Evolutionary conservation across 1,140 invertebrate genomes (phyloP).

Genomic region (Mycetomoellerius zeteki): DNA sequence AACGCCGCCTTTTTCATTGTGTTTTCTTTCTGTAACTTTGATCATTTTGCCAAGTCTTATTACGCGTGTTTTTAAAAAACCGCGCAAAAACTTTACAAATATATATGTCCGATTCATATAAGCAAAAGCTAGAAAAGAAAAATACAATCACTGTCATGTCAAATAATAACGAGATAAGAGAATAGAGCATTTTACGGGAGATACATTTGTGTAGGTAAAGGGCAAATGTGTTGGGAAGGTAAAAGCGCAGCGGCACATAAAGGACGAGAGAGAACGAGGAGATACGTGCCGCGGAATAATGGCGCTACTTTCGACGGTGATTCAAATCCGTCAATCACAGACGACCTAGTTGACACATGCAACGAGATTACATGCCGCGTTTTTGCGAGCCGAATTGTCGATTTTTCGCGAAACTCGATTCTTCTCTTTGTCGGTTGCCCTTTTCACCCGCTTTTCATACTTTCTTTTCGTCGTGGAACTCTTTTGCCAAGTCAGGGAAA

Average conservation of each 20-base stretch:
- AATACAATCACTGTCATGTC: constrained; percentile 61
- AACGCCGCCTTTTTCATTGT: neutral
- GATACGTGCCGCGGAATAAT: constrained; percentile 69
- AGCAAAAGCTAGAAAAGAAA: constrained; percentile 13
- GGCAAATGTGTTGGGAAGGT: neutral
- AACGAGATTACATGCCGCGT: constrained; percentile 56
- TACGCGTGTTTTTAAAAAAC: neutral
- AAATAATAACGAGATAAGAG: constrained; percentile 67
- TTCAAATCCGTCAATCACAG: constrained; percentile 68
- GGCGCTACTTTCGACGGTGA: constrained; percentile 69
- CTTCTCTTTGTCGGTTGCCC: constrained; percentile 8
- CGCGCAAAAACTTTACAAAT: neutral
- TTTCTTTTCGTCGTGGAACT: neutral
- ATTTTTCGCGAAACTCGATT: constrained; percentile 65
- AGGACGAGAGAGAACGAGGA: constrained; percentile 8
- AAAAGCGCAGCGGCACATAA: constrained; percentile 13
- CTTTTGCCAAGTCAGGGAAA: constrained; percentile 50
- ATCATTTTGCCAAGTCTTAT: neutral
- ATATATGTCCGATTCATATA: constrained; percentile 14
- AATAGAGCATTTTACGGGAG: constrained; percentile 50
- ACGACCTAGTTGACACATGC: constrained; percentile 28
- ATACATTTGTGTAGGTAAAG: neutral
- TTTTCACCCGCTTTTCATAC: constrained; percentile 11
- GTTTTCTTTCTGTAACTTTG: neutral
- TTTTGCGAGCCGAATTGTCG: constrained; percentile 52